phyloP scores from a whole-genome alignment of 2,888 invertebrate genomes.

The Conus canariensis region DNA sequence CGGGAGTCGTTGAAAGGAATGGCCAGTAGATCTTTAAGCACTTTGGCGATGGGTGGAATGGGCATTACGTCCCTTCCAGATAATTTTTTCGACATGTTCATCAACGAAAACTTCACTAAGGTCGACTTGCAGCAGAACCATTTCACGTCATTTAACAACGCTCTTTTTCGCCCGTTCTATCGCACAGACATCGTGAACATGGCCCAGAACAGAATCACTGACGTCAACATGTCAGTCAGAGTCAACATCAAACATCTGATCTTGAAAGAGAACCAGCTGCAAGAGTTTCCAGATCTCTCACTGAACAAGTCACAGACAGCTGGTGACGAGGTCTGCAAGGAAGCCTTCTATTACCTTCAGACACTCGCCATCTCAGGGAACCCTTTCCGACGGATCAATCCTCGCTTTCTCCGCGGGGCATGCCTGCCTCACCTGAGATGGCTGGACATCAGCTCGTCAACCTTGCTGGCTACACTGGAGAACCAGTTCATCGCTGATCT shows the following conservation, averaged over 20 bases:
- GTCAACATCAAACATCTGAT: conserved; percentile 10
- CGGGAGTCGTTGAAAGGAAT: neutral
- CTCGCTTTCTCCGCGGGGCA: neutral
- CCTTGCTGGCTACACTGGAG: neutral
- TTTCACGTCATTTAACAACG: conserved; percentile 18
- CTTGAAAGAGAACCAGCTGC: neutral
- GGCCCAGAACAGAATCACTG: neutral
- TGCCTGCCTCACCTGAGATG: conserved; percentile 15
- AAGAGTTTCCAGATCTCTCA: conserved; percentile 27
- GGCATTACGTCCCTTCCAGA: neutral
- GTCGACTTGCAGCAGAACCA: conserved; percentile 24
- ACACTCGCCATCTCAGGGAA: neutral
- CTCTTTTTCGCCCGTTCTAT: conserved; percentile 6
- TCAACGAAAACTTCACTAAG: neutral
- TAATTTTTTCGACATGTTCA: conserved; percentile 30
- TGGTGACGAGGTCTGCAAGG: neutral
- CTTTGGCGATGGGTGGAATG: neutral
- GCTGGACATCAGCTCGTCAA: conserved; percentile 32
- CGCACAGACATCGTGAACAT: neutral
- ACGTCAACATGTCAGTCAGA: neutral
- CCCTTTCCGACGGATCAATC: neutral
- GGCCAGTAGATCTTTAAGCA: neutral
- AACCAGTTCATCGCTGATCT: conserved; percentile 34
- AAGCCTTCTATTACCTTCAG: conserved; percentile 20
- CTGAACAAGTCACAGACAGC: neutral